Base-by-base conservation (phyloP, 2,888 invertebrate species). In the Xylophagus ater region DNA sequence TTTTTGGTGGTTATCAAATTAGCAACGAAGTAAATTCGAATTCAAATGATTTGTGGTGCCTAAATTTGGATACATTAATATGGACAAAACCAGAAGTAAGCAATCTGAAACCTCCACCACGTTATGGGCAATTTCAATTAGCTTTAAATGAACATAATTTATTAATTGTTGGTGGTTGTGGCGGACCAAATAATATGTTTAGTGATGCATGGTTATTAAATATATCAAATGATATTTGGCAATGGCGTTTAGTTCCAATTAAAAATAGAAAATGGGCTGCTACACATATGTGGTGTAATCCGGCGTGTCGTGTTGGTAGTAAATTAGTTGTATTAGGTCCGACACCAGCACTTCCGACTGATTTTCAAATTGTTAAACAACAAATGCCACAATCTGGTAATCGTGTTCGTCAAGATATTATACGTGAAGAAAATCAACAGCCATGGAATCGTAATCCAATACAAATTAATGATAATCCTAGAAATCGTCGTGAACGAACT, bases 61-160 rank as follows among this genome's bases (percentile, higher is more conserved):
- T 92, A 45, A 78, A 94, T 67, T 70, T 94, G 48, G 71, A 73
- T 9, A 74, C 75, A 32, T 74, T 78, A 51, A 70, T 63, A 33
- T 94, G 94, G 94, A 74, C 72, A 50, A 79, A 81, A 55, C 84
- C 82, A 52, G 68, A 72, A 30, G 81, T 82, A 33, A 70, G 72
- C 1, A 75, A 72, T 46, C 69, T 73, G 1, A 78, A 76, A 49
- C 90, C 90, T 3, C 70, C 74, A n/a, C 78, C 86, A 18, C 70
- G 96, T 47, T 93, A 93, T 67, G 92, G 92, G 6, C 94, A 94
- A 56, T 88, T 90, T n/a, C 86, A 94, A 58, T 80, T 90, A 40
- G 70, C 73, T 36, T 59, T 94, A 42, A 83, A 87, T 60, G 76
- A 78, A 37, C 69, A 79, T 31, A 80, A 88, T 64, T 64, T 89